phyloP scores from a whole-genome alignment of 2,888 invertebrate genomes.

The Callyntrura guangdongensis region DNA sequence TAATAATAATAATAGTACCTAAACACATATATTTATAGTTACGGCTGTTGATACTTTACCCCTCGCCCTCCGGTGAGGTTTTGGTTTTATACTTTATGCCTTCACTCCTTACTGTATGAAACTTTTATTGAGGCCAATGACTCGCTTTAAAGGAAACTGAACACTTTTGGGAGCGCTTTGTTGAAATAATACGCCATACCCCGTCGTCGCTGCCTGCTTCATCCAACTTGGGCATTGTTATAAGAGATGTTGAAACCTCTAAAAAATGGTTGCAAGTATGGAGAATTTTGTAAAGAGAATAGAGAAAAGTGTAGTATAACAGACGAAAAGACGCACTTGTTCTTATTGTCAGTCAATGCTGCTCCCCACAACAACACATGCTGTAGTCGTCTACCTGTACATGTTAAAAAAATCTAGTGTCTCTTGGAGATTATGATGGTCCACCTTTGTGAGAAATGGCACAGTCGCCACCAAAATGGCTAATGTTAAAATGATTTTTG shows the following conservation, averaged over 20 bases:
- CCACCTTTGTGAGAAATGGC: conserved; percentile 20
- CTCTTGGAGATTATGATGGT: conserved; percentile 3
- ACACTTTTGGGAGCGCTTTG: not conserved
- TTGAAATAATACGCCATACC: not conserved
- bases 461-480: conserved; percentile 17
- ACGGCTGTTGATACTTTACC: not conserved
- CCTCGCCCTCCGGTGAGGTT: not conserved
- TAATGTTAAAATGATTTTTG: conserved; percentile 14
- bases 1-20: not conserved
- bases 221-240: not conserved
- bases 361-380: not conserved
- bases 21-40: not conserved
- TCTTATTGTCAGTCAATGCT: too few species aligned
- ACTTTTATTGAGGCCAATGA: conserved; percentile 47
- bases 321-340: too few species aligned
- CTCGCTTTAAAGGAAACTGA: not conserved
- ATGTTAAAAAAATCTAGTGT: not conserved
- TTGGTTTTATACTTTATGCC: conserved; percentile 12
- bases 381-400: not conserved
- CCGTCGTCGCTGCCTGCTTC: not conserved
- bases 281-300: not conserved
- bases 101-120: not conserved
- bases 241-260: not conserved
- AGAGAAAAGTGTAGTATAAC: too few species aligned
- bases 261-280: not conserved